phyloP scores from a whole-genome alignment of 37 sponge, comb jelly and placozoan genomes.

The Eunapius fragilis region DNA sequence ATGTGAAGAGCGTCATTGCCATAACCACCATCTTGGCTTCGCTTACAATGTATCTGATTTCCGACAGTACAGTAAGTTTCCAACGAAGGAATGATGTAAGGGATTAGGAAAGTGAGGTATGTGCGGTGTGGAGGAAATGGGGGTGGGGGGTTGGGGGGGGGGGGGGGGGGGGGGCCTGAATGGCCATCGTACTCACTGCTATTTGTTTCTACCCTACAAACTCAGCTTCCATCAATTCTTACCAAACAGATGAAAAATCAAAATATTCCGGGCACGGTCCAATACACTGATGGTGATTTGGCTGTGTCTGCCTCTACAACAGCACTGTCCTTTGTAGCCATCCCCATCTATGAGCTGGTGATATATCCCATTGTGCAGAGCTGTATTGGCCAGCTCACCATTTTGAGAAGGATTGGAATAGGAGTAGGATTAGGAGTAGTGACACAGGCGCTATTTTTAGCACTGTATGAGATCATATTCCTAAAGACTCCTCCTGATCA shows the following conservation, averaged over 20 bases:
- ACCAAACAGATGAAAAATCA: too few species aligned
- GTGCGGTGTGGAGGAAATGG: neutral
- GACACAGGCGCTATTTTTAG: neutral
- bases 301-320: too few species aligned
- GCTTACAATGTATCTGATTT: neutral
- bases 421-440: neutral
- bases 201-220: too few species aligned
- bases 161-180: too few species aligned
- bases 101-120: too few species aligned
- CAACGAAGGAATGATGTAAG: too few species aligned
- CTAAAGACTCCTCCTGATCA: too few species aligned
- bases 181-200: too few species aligned
- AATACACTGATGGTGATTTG: too few species aligned
- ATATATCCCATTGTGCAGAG: slow-evolving; percentile 10
- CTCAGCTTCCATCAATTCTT: too few species aligned
- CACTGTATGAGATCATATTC: neutral
- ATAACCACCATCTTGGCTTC: neutral
- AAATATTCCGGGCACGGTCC: too few species aligned
- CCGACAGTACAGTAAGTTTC: neutral
- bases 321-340: neutral
- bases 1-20: slow-evolving; percentile 20
- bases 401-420: slow-evolving; percentile 6
- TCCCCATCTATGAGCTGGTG: slow-evolving; percentile 8
- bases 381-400: neutral
- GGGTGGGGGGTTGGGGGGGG: neutral